Evolutionary conservation across 2,113 vertebrate species (phyloP).

Genomic region (Turdus rufiventris): DNA sequence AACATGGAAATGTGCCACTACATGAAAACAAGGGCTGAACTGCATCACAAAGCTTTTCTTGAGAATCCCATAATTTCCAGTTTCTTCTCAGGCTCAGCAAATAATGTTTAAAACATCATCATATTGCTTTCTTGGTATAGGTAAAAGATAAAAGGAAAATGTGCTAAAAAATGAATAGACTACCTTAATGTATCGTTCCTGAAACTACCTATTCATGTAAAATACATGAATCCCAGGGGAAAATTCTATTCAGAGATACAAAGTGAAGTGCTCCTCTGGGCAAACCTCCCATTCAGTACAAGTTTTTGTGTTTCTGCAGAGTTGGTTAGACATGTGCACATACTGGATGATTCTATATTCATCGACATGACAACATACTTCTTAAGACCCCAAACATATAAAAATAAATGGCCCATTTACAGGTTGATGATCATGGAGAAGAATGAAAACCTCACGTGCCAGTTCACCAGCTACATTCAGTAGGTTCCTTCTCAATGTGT

Average conservation of each 20-base stretch:
- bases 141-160: neutral
- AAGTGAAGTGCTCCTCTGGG: neutral
- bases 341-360: neutral
- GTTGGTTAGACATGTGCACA: neutral
- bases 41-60: neutral
- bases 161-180: constrained; percentile 2
- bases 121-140: neutral
- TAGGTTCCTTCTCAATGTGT: neutral
- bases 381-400: neutral
- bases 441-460: neutral
- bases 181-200: constrained; percentile 21
- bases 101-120: constrained; percentile 26
- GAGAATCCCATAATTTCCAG: neutral
- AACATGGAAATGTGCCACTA: neutral
- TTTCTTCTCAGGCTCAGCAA: neutral
- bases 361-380: neutral
- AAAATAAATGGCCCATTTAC: neutral
- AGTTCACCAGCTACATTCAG: neutral
- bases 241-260: constrained; percentile 25
- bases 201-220: constrained; percentile 7
- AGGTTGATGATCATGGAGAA: neutral
- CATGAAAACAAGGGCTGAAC: neutral
- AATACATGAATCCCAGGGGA: constrained; percentile 25
- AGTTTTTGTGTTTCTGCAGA: neutral
- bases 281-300: neutral